Evolutionary conservation across 2,797 vertebrate genomes (phyloP), one percentile per base, ranked within the genome.

Genomic region (Lemur catta): DNA sequence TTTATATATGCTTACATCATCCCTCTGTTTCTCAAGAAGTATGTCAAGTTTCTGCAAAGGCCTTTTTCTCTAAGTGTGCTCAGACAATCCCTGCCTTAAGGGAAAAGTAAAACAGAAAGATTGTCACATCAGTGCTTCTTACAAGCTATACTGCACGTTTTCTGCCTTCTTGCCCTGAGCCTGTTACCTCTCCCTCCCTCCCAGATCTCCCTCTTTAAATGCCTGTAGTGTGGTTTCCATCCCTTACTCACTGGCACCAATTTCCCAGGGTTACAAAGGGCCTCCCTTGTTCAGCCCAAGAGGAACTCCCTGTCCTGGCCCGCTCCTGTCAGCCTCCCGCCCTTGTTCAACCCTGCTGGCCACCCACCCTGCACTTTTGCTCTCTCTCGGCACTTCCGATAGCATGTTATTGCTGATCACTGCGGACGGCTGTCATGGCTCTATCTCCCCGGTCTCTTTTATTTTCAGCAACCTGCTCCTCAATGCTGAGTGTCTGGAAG

Each of bases 281-380:
- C 15, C 57, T 72, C 14, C n/a, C 7, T 13, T 22, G n/a, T 55
- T 26, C n/a, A 22, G 3, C 22, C 41, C 65, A 59, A 59, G 57
- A 28, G 57, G 1, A 3, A 9, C 2, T 15, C 48, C 48, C 85
- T 11, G 30, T 30, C 28, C 17, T 0, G 0, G 26, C 33, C 33
- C 2, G 0, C 26, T 30, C 0, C 6, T 14, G 12, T 28, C 26
- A 33, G 33, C 11, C 41, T 50, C 41, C 13, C 0, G 0, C 30
- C 28, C 28, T 4, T 7, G 3, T 18, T 4, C 15, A 26, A 4
- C 33, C 46, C 30, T 30, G 18, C 26, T 26, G 14, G 26, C 33
- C 26, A 3, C 1, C 18, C 26, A 0, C 18, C 13, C 11, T 12
- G 18, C 50, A 30, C 28, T 8, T 26, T 10, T 0, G 11, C 43